Percentiles rank a stretch among this genome's conserved stretches.
These are phyloP conservation scores for Aphelenchoides bicaudatus DNA, from an alignment of 2,888 invertebrate genomes.

Conservation along the genomic window DNA sequence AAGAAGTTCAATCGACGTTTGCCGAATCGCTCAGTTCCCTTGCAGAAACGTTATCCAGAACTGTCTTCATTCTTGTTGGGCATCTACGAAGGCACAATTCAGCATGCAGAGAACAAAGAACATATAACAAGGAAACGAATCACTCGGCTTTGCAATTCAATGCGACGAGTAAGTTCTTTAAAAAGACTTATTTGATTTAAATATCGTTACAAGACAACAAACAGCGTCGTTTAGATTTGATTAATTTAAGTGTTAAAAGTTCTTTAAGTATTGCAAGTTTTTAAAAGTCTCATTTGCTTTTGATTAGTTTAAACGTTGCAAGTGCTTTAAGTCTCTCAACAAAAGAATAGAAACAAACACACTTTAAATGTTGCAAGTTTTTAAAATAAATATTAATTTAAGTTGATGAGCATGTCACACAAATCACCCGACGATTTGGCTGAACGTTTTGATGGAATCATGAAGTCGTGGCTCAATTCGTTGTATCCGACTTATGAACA, in stretches of 20 bases:
- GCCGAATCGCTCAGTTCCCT: background rate
- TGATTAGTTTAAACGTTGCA: no score
- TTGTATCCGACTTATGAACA: background rate
- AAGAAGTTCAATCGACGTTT: background rate
- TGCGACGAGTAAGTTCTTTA: conserved; percentile 13
- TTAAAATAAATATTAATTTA: conserved; percentile 5
- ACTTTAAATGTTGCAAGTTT: background rate
- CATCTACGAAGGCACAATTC: conserved; percentile 16
- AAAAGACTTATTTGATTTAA: background rate
- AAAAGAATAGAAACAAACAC: background rate
- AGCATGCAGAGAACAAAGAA: conserved; percentile 12
- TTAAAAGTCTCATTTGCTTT: no score
- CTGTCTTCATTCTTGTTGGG: conserved; percentile 11
- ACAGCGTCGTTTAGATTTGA: no score
- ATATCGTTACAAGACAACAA: no score
- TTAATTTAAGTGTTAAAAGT: no score
- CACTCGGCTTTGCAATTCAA: conserved; percentile 17
- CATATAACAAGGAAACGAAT: conserved; percentile 13
- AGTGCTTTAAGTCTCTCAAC: conserved; percentile 17
- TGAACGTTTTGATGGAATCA: conserved; percentile 17
- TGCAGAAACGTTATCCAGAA: background rate
- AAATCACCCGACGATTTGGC: conserved; percentile 3
- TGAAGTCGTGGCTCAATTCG: conserved; percentile 18
- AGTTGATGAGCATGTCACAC: background rate
- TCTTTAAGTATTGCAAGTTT: no score